A percentile compares a stretch with the other conserved stretches of the same genome.
These are phyloP conservation scores for Aphelinus atriplicis DNA, from an alignment of 1,140 invertebrate genomes.

Conservation along the genomic window DNA sequence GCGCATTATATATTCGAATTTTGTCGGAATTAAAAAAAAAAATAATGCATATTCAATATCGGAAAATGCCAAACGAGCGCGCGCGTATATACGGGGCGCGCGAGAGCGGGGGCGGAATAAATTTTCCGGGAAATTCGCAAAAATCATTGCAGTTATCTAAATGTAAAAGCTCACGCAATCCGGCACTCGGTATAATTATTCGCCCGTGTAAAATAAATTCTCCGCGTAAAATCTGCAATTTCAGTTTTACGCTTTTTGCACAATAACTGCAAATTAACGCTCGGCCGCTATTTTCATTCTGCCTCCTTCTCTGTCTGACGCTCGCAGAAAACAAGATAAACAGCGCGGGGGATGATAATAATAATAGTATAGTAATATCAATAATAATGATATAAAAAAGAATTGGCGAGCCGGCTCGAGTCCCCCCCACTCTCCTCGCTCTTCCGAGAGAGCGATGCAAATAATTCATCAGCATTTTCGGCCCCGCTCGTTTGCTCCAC, in stretches of 20 bases:
- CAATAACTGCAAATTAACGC: slow-evolving; percentile 43
- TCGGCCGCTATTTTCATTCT: slow-evolving; percentile 34
- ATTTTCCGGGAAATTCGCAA: slow-evolving; percentile 33
- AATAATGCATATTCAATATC: slow-evolving; percentile 41
- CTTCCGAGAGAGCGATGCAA: not conserved
- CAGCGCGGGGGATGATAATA: slow-evolving; percentile 32
- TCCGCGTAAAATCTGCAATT: slow-evolving; percentile 43
- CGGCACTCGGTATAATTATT: slow-evolving; percentile 39
- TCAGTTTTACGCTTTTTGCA: slow-evolving; percentile 44
- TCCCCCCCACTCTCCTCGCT: too few relatives aligned
- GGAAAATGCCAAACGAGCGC: slow-evolving; percentile 30
- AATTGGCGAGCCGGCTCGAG: too few relatives aligned
- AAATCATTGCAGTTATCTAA: slow-evolving; percentile 42
- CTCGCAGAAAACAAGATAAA: slow-evolving; percentile 37
- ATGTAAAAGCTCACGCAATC: slow-evolving; percentile 42
- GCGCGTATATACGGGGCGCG: too few relatives aligned
- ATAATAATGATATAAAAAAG: too few relatives aligned
- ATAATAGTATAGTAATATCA: slow-evolving; percentile 8
- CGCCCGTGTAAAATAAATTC: slow-evolving; percentile 43
- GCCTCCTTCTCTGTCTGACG: not conserved
- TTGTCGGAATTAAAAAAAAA: slow-evolving; percentile 38
- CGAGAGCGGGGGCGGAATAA: slow-evolving; percentile 22
- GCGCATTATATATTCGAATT: slow-evolving; percentile 39
- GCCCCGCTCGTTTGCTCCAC: not conserved
- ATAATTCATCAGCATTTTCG: slow-evolving; percentile 30